Evolutionary conservation across 2,888 invertebrate species (phyloP), one percentile per base, ranked within the genome.

Genomic region (Resseliella maxima): DNA sequence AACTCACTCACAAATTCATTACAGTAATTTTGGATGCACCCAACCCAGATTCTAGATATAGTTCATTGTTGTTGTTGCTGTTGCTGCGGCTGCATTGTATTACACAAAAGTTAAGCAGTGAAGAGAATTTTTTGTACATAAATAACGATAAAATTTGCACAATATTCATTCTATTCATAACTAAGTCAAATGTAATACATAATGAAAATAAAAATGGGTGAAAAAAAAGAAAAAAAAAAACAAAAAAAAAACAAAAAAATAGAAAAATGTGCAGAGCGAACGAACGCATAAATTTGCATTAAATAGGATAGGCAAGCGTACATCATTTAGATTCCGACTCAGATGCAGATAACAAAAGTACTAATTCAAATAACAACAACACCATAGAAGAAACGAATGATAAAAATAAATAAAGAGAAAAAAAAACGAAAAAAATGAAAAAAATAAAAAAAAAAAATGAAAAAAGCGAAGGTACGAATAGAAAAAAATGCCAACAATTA

Each of bases 401-500:
- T 1, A 21, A 36, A 36, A 59, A 50, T 41, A 41, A 18, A 50
- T 2, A 21, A 21, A 54, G 54, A 54, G 54, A 54, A 18, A 54
- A 18, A 54, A 18, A 18, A 3, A 54, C 3, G 24, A 6, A 64
- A 10, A 64, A 0, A 24, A 27, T 24, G 3, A 27, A 27, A 64
- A 1, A 64, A 8, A 27, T 35, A 81, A 36, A 59, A 24, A 59
- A 5, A 24, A 24, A 59, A 6, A 59, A 12, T 24, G 24, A 59
- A 59, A 59, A 59, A 5, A 12, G 24, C 59, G 27, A 72, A 72
- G 27, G 72, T 72, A 18, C 31, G 72, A 72, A 72, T 31, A 72
- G 72, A 72, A 72, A 72, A 41, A 72, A 72, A 72, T 72, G 35
- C 72, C 72, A 72, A 72, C 72, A 72, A 72, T 72, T 72, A 72